phyloP scores from a whole-genome alignment of 2,113 vertebrate genomes.

The Bothrops jararaca region DNA sequence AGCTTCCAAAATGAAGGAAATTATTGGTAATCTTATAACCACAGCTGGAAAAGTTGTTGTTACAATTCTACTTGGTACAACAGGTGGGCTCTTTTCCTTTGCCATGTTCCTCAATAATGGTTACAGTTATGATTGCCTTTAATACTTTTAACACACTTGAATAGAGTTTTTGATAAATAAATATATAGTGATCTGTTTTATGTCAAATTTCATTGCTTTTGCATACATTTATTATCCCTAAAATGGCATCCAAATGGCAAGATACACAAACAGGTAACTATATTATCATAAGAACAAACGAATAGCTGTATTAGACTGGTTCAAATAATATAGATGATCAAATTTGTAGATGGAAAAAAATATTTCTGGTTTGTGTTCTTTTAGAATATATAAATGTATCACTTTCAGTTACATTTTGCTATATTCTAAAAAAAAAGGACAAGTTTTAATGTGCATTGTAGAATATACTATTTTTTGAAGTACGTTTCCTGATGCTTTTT shows the following conservation, averaged over 20 bases:
- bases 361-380: not conserved
- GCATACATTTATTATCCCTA: not conserved
- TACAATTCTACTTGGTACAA: slow-evolving; percentile 88
- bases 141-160: not conserved
- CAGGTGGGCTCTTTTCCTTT: slow-evolving; percentile 75
- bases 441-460: not conserved
- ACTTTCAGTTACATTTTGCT: not conserved
- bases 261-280: not conserved
- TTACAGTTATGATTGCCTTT: slow-evolving; percentile 37
- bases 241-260: not conserved
- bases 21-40: slow-evolving; percentile 94
- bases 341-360: not conserved
- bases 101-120: slow-evolving; percentile 34
- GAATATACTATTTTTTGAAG: not conserved
- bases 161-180: slow-evolving; percentile 48
- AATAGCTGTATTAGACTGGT: not conserved
- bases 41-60: slow-evolving; percentile 95
- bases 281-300: not conserved
- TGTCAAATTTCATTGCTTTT: slow-evolving; percentile 10
- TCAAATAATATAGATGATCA: not conserved
- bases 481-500: not conserved
- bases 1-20: slow-evolving; percentile 87
- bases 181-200: slow-evolving; percentile 53
- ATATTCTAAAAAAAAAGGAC: not conserved
- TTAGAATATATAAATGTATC: not conserved